phyloP scores from a whole-genome alignment of 30 jellyfish, hydroid and myxozoan genomes.

The Hydractinia echinata region DNA sequence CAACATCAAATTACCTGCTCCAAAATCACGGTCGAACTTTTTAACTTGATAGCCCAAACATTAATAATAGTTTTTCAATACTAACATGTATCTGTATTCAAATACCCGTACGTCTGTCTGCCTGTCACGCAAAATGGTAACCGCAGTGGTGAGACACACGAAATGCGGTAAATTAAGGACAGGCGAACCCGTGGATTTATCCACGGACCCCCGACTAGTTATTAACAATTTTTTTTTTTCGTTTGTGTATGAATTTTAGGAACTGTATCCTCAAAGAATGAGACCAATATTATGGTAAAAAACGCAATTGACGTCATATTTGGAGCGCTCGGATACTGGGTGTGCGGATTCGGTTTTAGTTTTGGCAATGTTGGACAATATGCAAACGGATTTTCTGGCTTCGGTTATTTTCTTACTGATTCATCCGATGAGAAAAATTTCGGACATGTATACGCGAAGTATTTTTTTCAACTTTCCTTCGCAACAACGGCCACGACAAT shows the following conservation, averaged over 20 bases:
- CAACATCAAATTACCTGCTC: too few relatives aligned
- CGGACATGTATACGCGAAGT: slow-evolving; percentile 30
- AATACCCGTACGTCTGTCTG: too few relatives aligned
- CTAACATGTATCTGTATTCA: too few relatives aligned
- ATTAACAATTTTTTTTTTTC: neutral
- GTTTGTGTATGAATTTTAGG: neutral
- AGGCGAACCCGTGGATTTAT: too few relatives aligned
- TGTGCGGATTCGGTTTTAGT: slow-evolving; percentile 39
- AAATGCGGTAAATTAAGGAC: too few relatives aligned
- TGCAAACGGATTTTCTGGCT: slow-evolving; percentile 33
- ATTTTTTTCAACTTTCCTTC: slow-evolving; percentile 40
- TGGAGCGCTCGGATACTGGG: slow-evolving; percentile 35
- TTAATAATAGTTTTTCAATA: too few relatives aligned
- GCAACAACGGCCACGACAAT: slow-evolving; percentile 49
- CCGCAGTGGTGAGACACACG: too few relatives aligned
- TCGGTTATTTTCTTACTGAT: slow-evolving; percentile 37
- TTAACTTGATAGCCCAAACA: too few relatives aligned
- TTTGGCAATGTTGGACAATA: slow-evolving; percentile 22
- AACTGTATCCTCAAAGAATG: slow-evolving; percentile 28
- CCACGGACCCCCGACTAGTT: too few relatives aligned
- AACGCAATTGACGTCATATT: slow-evolving; percentile 35
- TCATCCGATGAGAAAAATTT: slow-evolving; percentile 7
- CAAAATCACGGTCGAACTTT: too few relatives aligned
- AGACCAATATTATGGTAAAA: slow-evolving; percentile 32
- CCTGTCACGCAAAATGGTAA: too few relatives aligned